Base-by-base conservation (phyloP, 2,888 invertebrate species). In the Protodeltote pygarga region DNA sequence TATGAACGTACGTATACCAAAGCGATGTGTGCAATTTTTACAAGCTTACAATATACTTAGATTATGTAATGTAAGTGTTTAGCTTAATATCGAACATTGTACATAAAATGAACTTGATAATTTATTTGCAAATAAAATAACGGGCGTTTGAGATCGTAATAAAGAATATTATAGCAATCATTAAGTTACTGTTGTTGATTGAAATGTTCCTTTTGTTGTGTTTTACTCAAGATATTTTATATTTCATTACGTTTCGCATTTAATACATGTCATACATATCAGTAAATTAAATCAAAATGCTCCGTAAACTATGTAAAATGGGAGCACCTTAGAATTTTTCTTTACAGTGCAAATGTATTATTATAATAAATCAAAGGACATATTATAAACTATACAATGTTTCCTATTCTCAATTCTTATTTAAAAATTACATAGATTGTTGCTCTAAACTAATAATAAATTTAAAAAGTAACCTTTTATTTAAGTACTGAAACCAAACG, bases 11-110 rank as follows among this genome's bases (percentile, higher is more conserved):
- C 88, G 89, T 91, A 92, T 90, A 90, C 90, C 92, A 91, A 92
- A 92, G 91, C 86, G 84, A 90, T 79, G 89, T 89, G 92, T 92
- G 92, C 92, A 92, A 92, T 92, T 92, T 90, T 89, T 90, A 87
- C 84, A 91, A 87, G 87, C 90, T 91, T 90, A 85, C 66, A 64
- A 79, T 85, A 81, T 87, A 87, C 71, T 79, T 89, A 88, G 83
- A 73, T 68, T 74, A 75, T 71, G 76, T 79, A 64, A 71, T 67
- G 66, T 80, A 82, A 81, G 79, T 78, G 69, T 83, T 79, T 84
- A 87, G 75, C 68, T 71, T 74, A 70, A 73, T 72, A 60, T 61
- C 41, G 51, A 57, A 54, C 64, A 65, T 53, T 85, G 82, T 83
- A 81, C 63, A 81, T 84, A 81, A 47, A 65, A 62, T 67, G 37